phyloP scores from a whole-genome alignment of 2,797 vertebrate species.

The Graptemys geographica region DNA sequence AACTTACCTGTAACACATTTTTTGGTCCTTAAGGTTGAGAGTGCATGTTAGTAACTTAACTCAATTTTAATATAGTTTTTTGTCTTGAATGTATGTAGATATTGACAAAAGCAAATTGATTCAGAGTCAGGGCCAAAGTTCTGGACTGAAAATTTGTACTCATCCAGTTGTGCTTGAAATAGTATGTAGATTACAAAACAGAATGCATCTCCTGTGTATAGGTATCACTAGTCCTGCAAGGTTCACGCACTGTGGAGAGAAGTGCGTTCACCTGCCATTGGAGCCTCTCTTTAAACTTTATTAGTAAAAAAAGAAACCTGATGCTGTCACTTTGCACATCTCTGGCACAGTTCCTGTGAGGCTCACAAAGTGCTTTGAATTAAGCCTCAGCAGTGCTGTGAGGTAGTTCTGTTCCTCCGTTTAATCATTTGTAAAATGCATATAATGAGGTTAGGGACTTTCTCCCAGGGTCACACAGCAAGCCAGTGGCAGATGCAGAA shows the following conservation, averaged over 20 bases:
- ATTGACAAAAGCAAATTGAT: background rate
- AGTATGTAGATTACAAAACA: constrained; percentile 10
- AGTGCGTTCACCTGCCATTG: constrained; percentile 24
- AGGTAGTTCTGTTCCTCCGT: background rate
- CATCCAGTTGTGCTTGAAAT: constrained; percentile 27
- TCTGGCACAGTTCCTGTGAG: background rate
- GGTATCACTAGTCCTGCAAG: constrained; percentile 30
- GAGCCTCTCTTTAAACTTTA: constrained; percentile 47
- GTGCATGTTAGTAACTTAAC: accelerated
- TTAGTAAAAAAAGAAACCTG: constrained; percentile 65
- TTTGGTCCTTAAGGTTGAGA: accelerated
- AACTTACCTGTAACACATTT: background rate
- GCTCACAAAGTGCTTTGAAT: no score
- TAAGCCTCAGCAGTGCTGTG: no score
- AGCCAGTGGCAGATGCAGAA: background rate
- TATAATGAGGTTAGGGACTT: no score
- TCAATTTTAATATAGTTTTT: accelerated
- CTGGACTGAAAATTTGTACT: constrained; percentile 47
- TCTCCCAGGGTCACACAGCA: background rate
- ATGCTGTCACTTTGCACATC: background rate
- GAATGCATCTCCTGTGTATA: background rate
- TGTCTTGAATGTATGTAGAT: background rate
- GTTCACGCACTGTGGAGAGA: background rate
- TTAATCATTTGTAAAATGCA: background rate
- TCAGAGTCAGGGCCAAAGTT: constrained; percentile 8